Evolutionary conservation across 2,797 vertebrate genomes (phyloP).

Genomic region (Rallus crepitans): DNA sequence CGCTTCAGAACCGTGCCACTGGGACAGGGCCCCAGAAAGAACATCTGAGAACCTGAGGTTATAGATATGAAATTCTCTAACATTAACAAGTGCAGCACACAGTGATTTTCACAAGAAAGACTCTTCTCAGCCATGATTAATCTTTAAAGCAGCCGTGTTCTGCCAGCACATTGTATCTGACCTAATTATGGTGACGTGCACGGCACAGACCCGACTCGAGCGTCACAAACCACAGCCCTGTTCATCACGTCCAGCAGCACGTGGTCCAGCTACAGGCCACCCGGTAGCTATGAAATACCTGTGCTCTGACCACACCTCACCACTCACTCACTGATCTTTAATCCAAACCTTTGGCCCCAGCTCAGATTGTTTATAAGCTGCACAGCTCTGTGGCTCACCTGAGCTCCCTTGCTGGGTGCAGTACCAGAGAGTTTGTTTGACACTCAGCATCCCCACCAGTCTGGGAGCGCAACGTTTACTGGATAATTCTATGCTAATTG

Average conservation of each 20-base stretch:
- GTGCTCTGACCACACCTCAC: not conserved
- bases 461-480: not conserved
- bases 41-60: not conserved
- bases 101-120: not conserved
- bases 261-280: not conserved
- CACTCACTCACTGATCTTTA: rapidly evolving
- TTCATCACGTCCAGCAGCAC: not conserved
- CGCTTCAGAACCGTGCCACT: rapidly evolving
- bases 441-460: not conserved
- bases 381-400: too few species aligned
- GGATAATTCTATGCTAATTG: not conserved
- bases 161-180: conserved; percentile 20
- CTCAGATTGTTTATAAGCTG: not conserved
- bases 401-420: rapidly evolving
- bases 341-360: not conserved
- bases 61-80: not conserved
- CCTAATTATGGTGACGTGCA: conserved; percentile 24
- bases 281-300: not conserved
- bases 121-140: conserved; percentile 24
- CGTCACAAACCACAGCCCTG: not conserved
- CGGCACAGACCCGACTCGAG: not conserved
- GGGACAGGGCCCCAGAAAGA: not conserved
- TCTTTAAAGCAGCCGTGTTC: conserved; percentile 36
- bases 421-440: not conserved
- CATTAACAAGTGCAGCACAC: not conserved